A percentile compares a stretch with the other conserved stretches of the same genome.
phyloP scores from a whole-genome alignment of 2,113 vertebrate genomes.

The Poicephalus meyeri region DNA sequence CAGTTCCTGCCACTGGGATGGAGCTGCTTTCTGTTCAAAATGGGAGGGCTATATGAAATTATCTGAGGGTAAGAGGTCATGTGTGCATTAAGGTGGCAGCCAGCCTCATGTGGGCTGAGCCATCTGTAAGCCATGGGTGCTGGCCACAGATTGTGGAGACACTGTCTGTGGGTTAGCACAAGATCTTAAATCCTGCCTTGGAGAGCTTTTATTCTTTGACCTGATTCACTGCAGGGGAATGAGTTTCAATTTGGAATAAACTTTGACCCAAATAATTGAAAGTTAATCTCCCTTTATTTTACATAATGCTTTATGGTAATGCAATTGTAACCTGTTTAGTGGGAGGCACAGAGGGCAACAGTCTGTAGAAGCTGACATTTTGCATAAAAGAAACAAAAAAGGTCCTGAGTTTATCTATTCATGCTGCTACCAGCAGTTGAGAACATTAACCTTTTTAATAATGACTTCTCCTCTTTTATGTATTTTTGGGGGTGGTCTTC shows the following conservation, averaged over 20 bases:
- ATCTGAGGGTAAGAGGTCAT: background rate
- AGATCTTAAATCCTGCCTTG: background rate
- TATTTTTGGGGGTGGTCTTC: background rate
- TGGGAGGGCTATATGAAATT: background rate
- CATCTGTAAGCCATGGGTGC: background rate
- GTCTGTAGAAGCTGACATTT: constrained; percentile 19
- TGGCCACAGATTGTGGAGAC: background rate
- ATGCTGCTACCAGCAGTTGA: constrained; percentile 2
- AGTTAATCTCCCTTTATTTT: constrained; percentile 48
- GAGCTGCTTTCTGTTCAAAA: background rate
- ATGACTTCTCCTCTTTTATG: constrained; percentile 8
- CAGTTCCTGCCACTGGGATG: background rate
- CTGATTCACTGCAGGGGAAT: background rate
- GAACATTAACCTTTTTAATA: constrained; percentile 37
- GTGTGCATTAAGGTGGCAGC: background rate
- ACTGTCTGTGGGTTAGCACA: background rate
- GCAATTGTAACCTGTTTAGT: constrained; percentile 16
- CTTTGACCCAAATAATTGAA: constrained; percentile 52
- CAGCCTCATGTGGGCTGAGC: background rate
- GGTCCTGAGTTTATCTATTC: background rate
- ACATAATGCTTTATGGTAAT: constrained; percentile 44
- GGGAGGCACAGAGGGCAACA: constrained; percentile 10
- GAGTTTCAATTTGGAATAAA: constrained; percentile 44
- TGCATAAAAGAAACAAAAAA: constrained; percentile 36
- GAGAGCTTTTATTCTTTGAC: constrained; percentile 46